phyloP scores from a whole-genome alignment of 2,888 invertebrate genomes.

The Coelopa pilipes region DNA sequence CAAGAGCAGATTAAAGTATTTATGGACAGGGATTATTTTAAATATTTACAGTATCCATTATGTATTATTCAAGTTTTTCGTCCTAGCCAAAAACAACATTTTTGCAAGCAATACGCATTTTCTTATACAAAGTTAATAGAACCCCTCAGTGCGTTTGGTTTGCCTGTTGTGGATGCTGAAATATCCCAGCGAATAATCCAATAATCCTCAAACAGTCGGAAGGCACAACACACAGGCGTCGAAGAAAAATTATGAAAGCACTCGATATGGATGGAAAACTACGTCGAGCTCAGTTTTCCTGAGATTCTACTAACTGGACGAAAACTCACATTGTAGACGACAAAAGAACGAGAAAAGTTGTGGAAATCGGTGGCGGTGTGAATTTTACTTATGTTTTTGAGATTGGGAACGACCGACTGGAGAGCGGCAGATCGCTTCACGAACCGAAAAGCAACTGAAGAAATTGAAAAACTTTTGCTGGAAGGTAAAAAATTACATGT shows the following conservation, averaged over 20 bases:
- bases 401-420: slow-evolving; percentile 28
- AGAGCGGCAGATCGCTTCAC: slow-evolving; percentile 61
- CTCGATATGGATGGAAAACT: too few species aligned
- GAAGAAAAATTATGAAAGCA: neutral
- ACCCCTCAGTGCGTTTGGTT: too few species aligned
- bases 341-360: neutral
- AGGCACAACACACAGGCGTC: neutral
- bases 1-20: too few species aligned
- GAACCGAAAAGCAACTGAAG: slow-evolving; percentile 65
- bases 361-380: neutral
- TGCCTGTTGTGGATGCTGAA: too few species aligned
- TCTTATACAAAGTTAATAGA: too few species aligned
- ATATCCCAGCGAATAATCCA: too few species aligned
- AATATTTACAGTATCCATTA: too few species aligned
- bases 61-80: too few species aligned
- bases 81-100: too few species aligned
- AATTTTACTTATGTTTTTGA: neutral
- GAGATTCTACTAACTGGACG: neutral
- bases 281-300: neutral
- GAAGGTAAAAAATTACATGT: slow-evolving; percentile 56
- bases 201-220: too few species aligned
- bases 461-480: slow-evolving; percentile 63
- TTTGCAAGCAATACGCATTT: too few species aligned
- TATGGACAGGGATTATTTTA: too few species aligned
- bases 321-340: neutral